Evolutionary conservation across 2,797 vertebrate species (phyloP), one percentile per base, ranked within the genome.

Genomic region (Vipera ursinii): DNA sequence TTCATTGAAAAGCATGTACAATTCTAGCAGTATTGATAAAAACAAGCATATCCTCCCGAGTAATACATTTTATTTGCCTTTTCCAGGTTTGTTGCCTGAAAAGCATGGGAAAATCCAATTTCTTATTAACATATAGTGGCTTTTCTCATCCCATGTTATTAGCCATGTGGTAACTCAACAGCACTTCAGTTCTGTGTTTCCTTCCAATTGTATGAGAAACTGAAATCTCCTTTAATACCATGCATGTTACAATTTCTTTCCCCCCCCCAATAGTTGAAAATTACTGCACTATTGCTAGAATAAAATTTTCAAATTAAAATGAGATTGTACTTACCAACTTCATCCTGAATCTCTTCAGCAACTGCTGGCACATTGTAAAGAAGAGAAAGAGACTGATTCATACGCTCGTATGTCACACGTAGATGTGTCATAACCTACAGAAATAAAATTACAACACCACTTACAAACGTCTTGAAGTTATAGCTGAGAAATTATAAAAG

Each of bases 381-480:
- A 90, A 99, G 98, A 32, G 98, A 99, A 90, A 99, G 98, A 94
- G 99, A 99, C 97, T 99, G 99, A 97, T 99, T 99, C 99, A 99
- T 99, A 86, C 99, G 98, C 95, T 99, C 99, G 63, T 99, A 99
- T 89, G 99, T 99, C 95, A 99, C 99, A 59, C 98, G 99, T 95
- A 99, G 98, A 96, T 99, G 99, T 69, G 99, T 99, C 98, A 99
- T 98, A 78, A 99, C 99, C 99, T 99, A 65, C 0, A 51, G 69
- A 94, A 48, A 96, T 69, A 28, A 48, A 57, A 56, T 95, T 92
- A 91, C 28, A 90, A 0, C 86, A 44, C 24, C 22, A 12, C 28
- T 69, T 82, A 63, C 12, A 17, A 63, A 32, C 15, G 7, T 91
- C 88, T 56, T 65, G 89, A 93, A 88, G 38, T 90, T 88, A 78